Evolutionary conservation across 2,888 invertebrate species (phyloP), one percentile per base, ranked within the genome.

Genomic region (Drosophila prostipennis): DNA sequence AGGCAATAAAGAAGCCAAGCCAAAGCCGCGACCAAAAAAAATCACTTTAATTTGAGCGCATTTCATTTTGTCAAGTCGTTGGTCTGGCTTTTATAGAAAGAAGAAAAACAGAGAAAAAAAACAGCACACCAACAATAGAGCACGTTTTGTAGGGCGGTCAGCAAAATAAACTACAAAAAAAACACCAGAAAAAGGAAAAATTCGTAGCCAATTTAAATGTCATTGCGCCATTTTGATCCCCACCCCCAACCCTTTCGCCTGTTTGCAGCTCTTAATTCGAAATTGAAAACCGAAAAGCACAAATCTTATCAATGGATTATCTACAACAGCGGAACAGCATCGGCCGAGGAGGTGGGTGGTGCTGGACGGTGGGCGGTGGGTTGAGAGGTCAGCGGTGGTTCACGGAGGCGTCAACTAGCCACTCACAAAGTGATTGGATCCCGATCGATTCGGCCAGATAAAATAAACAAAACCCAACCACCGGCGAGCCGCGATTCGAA

Each of bases 131-230:
- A 82, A 71, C 34, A 32, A 26, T 14, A 34, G 65, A 65, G 74
- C 79, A 84, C 60, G 85, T 81, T 77, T 79, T 68, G 67, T 67
- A 69, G 79, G 84, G 84, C 80, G 64, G 48, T 48, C 48, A 48
- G 26, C 32, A 34, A 11, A 26, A 52, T 14, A 52, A 37, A 29
- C 0, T 0, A 7, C 29, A 52, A 73, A 48, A 55, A 51, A 23
- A n/a, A n/a, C n/a, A n/a, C n/a, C n/a, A n/a, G n/a, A n/a, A 10
- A 11, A 34, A 48, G 6, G 32, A 51, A 52, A 70, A 86, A 71
- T 80, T 83, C 69, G 87, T 75, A 68, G 69, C 74, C 83, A 88
- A 83, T 83, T 88, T 80, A 86, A 88, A 88, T 86, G 88, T 80
- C 86, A 83, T 88, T 88, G 78, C 81, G 85, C 77, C 87, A 81